Base-by-base conservation (phyloP, 1,140 invertebrate genomes). In the Pissodes strobi region DNA sequence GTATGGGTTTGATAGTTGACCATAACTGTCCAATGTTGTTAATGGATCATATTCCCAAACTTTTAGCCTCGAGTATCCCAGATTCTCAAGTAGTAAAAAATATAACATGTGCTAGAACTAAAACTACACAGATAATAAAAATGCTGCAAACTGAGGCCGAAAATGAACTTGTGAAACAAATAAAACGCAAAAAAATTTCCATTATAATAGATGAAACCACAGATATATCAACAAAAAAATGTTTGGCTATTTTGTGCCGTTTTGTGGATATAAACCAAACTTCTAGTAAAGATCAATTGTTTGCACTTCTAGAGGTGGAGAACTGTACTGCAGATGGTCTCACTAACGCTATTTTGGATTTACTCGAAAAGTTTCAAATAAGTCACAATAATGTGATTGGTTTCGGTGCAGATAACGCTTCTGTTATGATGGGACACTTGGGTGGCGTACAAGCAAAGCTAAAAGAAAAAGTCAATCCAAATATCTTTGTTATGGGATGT, bases 201-300 rank as follows among this genome's bases (percentile, higher is more conserved):
- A n/a, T 55, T 21, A 41, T 55, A n/a, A 25, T 62, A 19, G 60
- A 62, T 53, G 49, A 63, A 63, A 63, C 60, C 9, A 63, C 39
- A n/a, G 60, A 63, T 12, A 34, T 63, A 9, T 53, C 60, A 1
- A 30, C 21, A 3, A 52, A 41, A 63, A 53, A 63, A 55, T 63
- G 49, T 48, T 38, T 63, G 22, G 60, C 60, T 25, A 18, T 59
- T 10, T 46, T 59, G 18, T 30, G 25, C 38, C 12, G 60, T 3
- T 53, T 25, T 30, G 23, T 22, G 8, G 34, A 55, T 41, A 55
- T 13, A 21, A 34, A 23, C n/a, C 12, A 43, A 19, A 38, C 9
- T 18, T 21, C 49, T 19, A 30, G 4, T 30, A 12, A 45, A 21
- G 60, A 55, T 10, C 2, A 10, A 41, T 55, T 63, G 23, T 19